Conservation (phyloP, 2,797 vertebrate genomes). For the Momotus momota region DNA sequence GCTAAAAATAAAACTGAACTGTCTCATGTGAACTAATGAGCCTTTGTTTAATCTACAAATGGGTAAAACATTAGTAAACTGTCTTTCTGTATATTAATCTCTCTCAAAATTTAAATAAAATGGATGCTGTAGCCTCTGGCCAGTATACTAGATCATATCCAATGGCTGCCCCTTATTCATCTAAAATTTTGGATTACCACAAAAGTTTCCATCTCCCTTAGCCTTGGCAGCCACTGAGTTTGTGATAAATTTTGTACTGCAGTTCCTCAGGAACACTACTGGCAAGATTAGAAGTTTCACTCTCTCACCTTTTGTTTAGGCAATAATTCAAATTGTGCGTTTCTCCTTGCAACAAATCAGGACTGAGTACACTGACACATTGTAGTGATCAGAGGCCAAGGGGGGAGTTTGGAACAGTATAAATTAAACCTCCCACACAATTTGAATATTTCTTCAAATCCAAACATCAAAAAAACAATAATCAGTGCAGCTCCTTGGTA, state of each 20-base stretch:
- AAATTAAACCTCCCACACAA: neutral
- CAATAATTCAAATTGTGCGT: neutral
- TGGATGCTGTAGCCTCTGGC: neutral
- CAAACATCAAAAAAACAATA: neutral
- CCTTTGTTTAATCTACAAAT: slow-evolving; percentile 35
- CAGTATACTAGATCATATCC: neutral
- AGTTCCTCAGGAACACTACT: neutral
- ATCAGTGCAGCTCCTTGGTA: neutral
- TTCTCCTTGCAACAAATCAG: neutral
- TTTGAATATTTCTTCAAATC: neutral
- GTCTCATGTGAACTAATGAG: slow-evolving; percentile 23
- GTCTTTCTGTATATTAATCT: slow-evolving; percentile 12
- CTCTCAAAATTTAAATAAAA: neutral
- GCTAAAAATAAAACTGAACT: slow-evolving; percentile 23
- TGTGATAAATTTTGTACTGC: neutral
- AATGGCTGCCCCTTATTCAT: neutral
- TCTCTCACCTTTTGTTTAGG: slow-evolving; percentile 16
- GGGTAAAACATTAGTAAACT: slow-evolving; percentile 17
- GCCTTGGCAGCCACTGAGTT: neutral
- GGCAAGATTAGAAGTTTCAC: neutral
- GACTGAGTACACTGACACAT: neutral
- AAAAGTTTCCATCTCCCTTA: neutral
- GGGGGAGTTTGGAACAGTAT: neutral
- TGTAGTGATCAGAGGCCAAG: neutral
- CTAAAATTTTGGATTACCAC: neutral